phyloP scores from a whole-genome alignment of 2,113 vertebrate species.

The Columba livia region DNA sequence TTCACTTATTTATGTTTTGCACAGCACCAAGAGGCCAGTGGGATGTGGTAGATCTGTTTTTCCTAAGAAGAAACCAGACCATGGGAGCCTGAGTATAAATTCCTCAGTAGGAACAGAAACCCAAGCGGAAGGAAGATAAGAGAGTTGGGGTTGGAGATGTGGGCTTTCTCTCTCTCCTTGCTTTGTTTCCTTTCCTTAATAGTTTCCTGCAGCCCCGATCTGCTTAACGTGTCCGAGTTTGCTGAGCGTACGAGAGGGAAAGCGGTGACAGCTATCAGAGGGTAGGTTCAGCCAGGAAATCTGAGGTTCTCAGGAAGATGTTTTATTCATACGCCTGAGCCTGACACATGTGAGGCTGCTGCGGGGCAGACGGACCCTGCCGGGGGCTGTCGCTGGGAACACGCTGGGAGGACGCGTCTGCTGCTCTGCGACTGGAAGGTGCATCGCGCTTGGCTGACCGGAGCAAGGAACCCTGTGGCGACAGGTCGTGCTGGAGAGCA shows the following conservation, averaged over 20 bases:
- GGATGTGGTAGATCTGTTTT: background rate
- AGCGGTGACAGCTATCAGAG: background rate
- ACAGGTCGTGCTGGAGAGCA: background rate
- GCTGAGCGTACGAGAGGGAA: rapidly evolving
- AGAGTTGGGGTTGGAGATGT: background rate
- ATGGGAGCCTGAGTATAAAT: background rate
- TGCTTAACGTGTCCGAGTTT: background rate
- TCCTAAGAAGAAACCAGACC: background rate
- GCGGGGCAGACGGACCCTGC: rapidly evolving
- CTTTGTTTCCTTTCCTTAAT: background rate
- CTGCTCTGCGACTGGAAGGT: background rate
- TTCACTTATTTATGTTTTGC: background rate
- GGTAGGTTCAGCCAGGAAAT: background rate
- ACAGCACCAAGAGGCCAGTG: background rate
- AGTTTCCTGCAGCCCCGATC: background rate
- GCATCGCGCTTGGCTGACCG: background rate
- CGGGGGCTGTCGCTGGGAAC: background rate
- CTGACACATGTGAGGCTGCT: background rate
- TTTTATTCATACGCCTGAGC: background rate
- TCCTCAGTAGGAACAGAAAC: background rate
- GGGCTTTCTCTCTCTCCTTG: background rate
- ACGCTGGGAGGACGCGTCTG: rapidly evolving
- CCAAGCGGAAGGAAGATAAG: background rate
- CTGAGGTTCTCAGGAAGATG: background rate
- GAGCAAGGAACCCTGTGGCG: rapidly evolving